phyloP scores from a whole-genome alignment of 2,888 invertebrate genomes.

The Papilio gigon region DNA sequence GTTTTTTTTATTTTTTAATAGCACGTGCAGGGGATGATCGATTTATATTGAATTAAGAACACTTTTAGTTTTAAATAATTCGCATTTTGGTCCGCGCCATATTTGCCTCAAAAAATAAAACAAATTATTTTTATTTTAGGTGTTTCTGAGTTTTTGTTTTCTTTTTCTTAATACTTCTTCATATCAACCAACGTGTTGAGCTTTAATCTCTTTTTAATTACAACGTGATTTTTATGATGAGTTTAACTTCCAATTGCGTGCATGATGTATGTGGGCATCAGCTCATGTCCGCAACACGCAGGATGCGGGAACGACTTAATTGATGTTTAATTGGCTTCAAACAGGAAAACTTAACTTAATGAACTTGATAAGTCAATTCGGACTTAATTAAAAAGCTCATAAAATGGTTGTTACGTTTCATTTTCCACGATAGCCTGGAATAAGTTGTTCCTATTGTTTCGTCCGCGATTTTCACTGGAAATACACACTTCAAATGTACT shows the following conservation, averaged over 20 bases:
- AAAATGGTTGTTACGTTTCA: background rate
- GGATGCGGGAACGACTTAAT: constrained; percentile 40
- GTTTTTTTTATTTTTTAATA: constrained; percentile 6
- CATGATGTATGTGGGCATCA: constrained; percentile 7
- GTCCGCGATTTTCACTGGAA: no score
- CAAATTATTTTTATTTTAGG: background rate
- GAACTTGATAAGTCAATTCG: constrained; percentile 28
- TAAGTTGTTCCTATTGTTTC: background rate
- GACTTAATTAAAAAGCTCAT: constrained; percentile 12
- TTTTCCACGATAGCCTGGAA: background rate
- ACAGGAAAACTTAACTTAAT: constrained; percentile 31
- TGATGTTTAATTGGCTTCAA: constrained; percentile 36
- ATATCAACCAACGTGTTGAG: background rate
- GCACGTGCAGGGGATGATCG: constrained; percentile 21
- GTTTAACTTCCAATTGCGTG: constrained; percentile 14
- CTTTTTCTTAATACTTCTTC: background rate
- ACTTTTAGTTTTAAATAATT: constrained; percentile 6
- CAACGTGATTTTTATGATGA: background rate
- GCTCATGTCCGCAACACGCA: constrained; percentile 26
- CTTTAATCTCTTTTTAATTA: background rate
- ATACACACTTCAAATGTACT: no score
- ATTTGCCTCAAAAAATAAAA: background rate
- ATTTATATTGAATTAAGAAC: constrained; percentile 18
- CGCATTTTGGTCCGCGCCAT: constrained; percentile 42
- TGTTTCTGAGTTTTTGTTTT: no score